Conservation (phyloP, 1,140 invertebrate species). For the Goniozus legneri region DNA sequence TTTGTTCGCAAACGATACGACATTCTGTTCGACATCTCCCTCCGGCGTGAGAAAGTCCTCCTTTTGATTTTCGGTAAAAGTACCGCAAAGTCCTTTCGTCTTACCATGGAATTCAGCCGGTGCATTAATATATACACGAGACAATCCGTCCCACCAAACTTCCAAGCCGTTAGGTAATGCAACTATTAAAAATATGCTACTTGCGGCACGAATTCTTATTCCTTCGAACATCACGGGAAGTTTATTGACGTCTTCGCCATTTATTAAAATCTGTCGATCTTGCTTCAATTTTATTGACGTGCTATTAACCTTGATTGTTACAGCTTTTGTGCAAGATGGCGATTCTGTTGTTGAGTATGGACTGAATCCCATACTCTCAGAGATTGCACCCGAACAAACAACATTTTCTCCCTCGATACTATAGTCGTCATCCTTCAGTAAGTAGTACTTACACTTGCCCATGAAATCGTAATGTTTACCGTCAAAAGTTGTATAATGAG, state of each 20-base stretch:
- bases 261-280: conserved; percentile 64
- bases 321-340: conserved; percentile 79
- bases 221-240: conserved; percentile 62
- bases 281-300: conserved; percentile 68
- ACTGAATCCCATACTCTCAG: conserved; percentile 67
- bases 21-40: conserved; percentile 73
- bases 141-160: conserved; percentile 81
- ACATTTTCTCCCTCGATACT: conserved; percentile 79
- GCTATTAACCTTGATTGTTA: conserved; percentile 59
- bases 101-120: conserved; percentile 66
- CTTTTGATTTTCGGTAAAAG: conserved; percentile 80
- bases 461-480: conserved; percentile 82
- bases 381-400: conserved; percentile 73
- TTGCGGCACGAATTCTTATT: conserved; percentile 66
- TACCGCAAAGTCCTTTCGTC: conserved; percentile 78
- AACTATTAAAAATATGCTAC: conserved; percentile 72
- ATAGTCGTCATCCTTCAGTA: conserved; percentile 67
- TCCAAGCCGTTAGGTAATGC: conserved; percentile 72
- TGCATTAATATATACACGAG: conserved; percentile 76
- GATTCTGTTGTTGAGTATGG: conserved; percentile 54
- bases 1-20: conserved; percentile 78
- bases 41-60: conserved; percentile 87
- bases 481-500: conserved; percentile 89
- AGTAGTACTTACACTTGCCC: conserved; percentile 82
- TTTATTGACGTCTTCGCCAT: conserved; percentile 65